These are phyloP conservation scores for Myotis yumanensis DNA, from an alignment of 2,113 vertebrate genomes.

Conservation along the genomic window DNA sequence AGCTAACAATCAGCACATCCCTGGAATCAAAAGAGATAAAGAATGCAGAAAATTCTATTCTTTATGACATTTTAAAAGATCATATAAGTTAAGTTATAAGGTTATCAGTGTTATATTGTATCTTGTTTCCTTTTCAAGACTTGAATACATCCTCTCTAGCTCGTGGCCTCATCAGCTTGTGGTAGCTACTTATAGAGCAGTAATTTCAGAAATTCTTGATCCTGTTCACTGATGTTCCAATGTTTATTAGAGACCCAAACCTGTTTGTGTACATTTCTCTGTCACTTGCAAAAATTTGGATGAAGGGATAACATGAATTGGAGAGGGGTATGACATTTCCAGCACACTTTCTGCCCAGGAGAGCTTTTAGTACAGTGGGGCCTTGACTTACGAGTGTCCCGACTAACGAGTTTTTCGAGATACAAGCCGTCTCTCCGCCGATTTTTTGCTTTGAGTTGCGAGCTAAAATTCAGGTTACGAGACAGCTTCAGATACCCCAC, in stretches of 20 bases:
- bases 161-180: background rate
- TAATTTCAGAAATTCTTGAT: slow-evolving; percentile 30
- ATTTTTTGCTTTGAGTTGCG: too few species aligned
- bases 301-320: background rate
- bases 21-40: background rate
- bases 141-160: background rate
- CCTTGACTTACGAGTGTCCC: too few species aligned
- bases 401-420: too few species aligned
- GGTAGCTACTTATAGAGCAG: background rate
- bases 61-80: background rate
- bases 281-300: background rate
- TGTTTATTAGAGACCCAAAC: background rate
- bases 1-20: background rate
- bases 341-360: background rate
- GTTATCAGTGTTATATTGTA: background rate
- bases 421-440: too few species aligned
- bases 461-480: too few species aligned
- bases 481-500: too few species aligned
- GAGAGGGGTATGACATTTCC: background rate
- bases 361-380: background rate
- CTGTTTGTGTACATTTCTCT: background rate
- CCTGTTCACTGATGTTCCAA: background rate
- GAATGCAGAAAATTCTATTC: background rate
- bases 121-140: slow-evolving; percentile 9
- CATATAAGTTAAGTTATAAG: background rate